A percentile compares a stretch with the other conserved stretches of the same genome.
These are phyloP conservation scores for Hymenopus coronatus DNA, from an alignment of 2,888 invertebrate species.

Conservation along the genomic window DNA sequence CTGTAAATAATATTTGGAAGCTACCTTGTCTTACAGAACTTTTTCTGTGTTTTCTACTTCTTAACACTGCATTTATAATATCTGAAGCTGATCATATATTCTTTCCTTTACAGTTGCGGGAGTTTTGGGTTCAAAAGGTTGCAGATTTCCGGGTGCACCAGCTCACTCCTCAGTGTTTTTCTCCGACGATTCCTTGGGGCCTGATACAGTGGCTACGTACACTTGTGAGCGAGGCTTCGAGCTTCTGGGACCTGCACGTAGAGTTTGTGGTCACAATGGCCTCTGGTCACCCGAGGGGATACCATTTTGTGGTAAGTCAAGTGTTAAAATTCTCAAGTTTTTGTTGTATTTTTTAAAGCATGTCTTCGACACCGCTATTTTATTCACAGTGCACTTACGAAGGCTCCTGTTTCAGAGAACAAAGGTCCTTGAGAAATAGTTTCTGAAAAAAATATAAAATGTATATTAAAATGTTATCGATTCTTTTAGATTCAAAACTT, in stretches of 20 bases:
- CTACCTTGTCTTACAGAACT: too few relatives aligned
- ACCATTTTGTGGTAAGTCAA: slow-evolving; percentile 86
- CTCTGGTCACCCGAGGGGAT: slow-evolving; percentile 87
- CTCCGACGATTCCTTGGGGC: slow-evolving; percentile 59
- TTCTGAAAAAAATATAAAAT: too few relatives aligned
- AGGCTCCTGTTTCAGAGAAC: too few relatives aligned
- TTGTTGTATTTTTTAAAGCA: not conserved
- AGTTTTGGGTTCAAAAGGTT: slow-evolving; percentile 43
- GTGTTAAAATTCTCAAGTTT: not conserved
- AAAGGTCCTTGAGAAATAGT: too few relatives aligned
- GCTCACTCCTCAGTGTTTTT: slow-evolving; percentile 82
- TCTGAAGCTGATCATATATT: too few relatives aligned
- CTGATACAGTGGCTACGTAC: slow-evolving; percentile 75
- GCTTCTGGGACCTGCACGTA: slow-evolving; percentile 79
- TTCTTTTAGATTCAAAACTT: too few relatives aligned
- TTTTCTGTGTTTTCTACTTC: too few relatives aligned
- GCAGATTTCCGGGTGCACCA: slow-evolving; percentile 87
- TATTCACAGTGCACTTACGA: too few relatives aligned
- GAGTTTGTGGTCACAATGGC: slow-evolving; percentile 70
- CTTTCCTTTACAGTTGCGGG: not conserved
- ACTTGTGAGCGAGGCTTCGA: slow-evolving; percentile 87
- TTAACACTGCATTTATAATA: not conserved
- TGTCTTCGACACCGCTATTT: too few relatives aligned
- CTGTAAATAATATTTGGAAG: too few relatives aligned
- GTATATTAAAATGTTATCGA: too few relatives aligned